A percentile compares a stretch with the other conserved stretches of the same genome.
phyloP scores from a whole-genome alignment of 2,797 vertebrate genomes.

The Chromobotia macracanthus region DNA sequence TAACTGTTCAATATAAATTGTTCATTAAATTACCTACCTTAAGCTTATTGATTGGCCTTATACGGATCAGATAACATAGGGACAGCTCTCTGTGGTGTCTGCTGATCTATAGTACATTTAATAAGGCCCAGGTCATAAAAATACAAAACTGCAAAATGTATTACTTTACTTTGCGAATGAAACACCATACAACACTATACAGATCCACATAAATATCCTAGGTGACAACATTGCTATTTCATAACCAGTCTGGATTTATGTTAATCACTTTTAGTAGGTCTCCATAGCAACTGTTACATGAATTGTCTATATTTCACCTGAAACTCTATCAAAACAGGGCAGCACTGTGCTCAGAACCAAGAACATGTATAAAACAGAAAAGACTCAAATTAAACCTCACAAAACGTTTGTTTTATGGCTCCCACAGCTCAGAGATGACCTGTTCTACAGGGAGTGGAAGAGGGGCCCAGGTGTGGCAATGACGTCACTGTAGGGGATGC shows the following conservation, averaged over 20 bases:
- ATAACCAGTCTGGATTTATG: background rate
- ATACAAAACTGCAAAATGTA: background rate
- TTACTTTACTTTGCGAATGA: background rate
- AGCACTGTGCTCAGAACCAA: background rate
- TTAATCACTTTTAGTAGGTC: slow-evolving; percentile 9
- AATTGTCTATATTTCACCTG: background rate
- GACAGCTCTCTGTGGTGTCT: background rate
- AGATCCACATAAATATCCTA: background rate
- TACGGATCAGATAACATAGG: background rate
- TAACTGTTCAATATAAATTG: no score
- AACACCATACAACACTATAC: background rate
- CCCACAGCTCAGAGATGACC: background rate
- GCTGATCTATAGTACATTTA: background rate
- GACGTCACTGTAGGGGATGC: slow-evolving; percentile 88
- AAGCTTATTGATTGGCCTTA: background rate
- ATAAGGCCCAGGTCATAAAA: background rate
- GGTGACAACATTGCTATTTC: background rate
- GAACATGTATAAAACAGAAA: background rate
- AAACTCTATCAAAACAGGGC: background rate
- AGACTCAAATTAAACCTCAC: background rate
- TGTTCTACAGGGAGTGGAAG: slow-evolving; percentile 67
- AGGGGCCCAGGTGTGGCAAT: slow-evolving; percentile 84
- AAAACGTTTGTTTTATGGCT: background rate
- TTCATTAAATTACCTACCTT: background rate
- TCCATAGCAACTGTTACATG: background rate